Conservation (phyloP, 2,113 vertebrate species). For the Anseranas semipalmata region DNA sequence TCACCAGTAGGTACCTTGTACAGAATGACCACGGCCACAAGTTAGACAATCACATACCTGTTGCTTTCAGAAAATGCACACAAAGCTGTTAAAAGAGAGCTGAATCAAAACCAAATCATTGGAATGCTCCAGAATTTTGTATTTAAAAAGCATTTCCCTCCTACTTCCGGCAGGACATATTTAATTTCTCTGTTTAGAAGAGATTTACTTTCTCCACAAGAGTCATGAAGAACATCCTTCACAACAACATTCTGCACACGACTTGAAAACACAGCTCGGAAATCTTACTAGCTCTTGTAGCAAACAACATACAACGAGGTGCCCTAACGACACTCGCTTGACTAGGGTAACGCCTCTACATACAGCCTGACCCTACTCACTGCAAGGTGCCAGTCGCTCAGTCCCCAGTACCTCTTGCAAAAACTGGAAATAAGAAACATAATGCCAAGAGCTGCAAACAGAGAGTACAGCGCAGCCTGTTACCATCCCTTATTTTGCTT, state of each 20-base stretch:
- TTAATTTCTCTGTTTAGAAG: not conserved
- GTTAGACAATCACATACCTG: accelerated
- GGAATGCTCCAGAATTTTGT: not conserved
- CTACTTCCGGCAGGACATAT: not conserved
- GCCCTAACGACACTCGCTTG: not conserved
- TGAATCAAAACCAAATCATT: not conserved
- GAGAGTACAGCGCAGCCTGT: accelerated
- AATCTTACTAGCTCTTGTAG: not conserved
- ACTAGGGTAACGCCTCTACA: not conserved
- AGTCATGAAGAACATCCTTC: not conserved
- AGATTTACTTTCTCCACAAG: not conserved
- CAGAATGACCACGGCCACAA: accelerated
- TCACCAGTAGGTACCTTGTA: not conserved
- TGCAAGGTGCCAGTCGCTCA: not conserved
- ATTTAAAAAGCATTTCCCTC: not conserved
- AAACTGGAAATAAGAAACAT: not conserved
- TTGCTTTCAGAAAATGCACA: not conserved
- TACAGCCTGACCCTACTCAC: not conserved
- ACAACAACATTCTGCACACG: not conserved
- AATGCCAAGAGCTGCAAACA: not conserved
- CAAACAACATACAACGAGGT: not conserved
- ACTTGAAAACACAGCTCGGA: not conserved
- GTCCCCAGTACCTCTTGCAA: not conserved
- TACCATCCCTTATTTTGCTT: not conserved
- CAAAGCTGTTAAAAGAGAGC: not conserved